These are phyloP conservation scores for Pelosia muscerda DNA, from an alignment of 2,888 invertebrate species.

Conservation along the genomic window DNA sequence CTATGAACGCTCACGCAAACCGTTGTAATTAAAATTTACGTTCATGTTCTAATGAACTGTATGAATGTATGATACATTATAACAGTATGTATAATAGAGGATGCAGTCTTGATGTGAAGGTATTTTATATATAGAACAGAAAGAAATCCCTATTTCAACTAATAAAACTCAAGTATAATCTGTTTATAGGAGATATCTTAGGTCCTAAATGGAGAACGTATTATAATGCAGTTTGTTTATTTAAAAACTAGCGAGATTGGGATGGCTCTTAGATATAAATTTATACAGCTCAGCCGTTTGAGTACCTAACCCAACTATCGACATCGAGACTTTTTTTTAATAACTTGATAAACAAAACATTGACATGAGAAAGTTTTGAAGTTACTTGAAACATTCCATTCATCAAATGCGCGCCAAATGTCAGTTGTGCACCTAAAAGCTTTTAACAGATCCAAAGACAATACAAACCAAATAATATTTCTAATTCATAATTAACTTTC, in stretches of 20 bases:
- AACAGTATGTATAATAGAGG: slow-evolving; percentile 29
- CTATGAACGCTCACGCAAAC: slow-evolving; percentile 54
- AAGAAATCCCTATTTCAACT: not conserved
- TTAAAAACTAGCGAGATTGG: too few species aligned
- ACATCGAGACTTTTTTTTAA: too few species aligned
- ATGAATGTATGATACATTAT: slow-evolving; percentile 35
- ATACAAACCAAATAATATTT: slow-evolving; percentile 34
- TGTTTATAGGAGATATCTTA: too few species aligned
- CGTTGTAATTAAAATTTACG: slow-evolving; percentile 56
- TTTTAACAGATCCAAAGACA: slow-evolving; percentile 24
- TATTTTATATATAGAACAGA: not conserved
- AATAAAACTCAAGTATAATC: too few species aligned
- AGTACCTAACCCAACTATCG: too few species aligned
- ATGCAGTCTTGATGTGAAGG: slow-evolving; percentile 11
- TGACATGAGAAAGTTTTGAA: not conserved
- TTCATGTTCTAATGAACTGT: slow-evolving; percentile 45
- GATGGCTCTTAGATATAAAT: too few species aligned
- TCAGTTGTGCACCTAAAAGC: slow-evolving; percentile 28
- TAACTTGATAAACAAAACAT: not conserved
- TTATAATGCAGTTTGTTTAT: too few species aligned
- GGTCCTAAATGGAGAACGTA: too few species aligned
- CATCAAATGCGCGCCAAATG: not conserved
- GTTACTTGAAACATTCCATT: slow-evolving; percentile 1
- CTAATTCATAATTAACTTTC: slow-evolving; percentile 16
- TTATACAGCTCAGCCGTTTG: too few species aligned